A percentile compares a stretch with the other conserved stretches of the same genome.
Conservation (phyloP, 2,113 vertebrate genomes). For the Tragelaphus scriptus region DNA sequence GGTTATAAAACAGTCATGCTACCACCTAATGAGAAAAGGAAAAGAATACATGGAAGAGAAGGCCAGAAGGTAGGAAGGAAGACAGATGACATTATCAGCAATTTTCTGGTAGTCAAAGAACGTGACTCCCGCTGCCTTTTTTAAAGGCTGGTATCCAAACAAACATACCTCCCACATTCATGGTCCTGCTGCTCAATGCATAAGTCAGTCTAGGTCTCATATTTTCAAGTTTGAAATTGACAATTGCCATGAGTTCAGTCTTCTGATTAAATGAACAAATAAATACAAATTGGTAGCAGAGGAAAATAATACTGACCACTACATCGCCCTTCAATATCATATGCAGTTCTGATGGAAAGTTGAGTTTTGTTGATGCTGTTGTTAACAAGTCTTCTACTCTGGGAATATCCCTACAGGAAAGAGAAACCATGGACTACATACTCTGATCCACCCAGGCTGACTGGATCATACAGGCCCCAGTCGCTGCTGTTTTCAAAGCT, state of each 20-base stretch:
- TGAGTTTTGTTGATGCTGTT: neutral
- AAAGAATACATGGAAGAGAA: neutral
- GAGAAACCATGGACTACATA: neutral
- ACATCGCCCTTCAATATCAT: neutral
- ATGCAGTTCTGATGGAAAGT: neutral
- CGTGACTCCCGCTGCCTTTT: neutral
- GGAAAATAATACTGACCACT: neutral
- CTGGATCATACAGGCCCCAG: too few relatives aligned
- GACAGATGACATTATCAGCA: neutral
- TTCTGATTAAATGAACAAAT: neutral
- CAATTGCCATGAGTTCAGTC: neutral
- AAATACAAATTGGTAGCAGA: neutral
- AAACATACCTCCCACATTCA: neutral
- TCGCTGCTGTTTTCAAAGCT: neutral
- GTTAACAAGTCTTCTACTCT: neutral
- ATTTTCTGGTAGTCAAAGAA: neutral
- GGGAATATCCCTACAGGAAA: neutral
- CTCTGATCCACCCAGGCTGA: neutral
- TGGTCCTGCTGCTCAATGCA: fast-evolving
- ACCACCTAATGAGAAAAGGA: neutral
- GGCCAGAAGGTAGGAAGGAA: neutral
- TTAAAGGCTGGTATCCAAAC: neutral
- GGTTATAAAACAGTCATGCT: neutral
- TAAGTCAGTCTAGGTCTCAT: neutral
- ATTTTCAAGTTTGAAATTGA: neutral